A percentile compares a stretch with the other conserved stretches of the same genome.
Evolutionary conservation across 2,797 vertebrate genomes (phyloP).

Genomic region (Sebastes umbrosus): DNA sequence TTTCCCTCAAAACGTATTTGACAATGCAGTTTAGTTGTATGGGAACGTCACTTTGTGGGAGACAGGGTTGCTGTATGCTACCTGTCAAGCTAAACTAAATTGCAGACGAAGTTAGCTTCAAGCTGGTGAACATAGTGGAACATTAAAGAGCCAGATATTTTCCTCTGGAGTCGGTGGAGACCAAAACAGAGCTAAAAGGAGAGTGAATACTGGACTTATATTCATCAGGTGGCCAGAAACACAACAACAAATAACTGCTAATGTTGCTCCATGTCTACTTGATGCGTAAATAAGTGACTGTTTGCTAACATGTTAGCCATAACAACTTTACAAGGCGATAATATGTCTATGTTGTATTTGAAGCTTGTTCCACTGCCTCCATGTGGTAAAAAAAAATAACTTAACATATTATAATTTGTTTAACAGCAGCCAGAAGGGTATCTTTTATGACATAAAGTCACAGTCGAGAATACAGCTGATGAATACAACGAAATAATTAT

Average conservation of each 20-base stretch:
- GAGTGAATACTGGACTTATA: neutral
- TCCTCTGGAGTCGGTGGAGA: neutral
- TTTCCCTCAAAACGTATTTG: too few relatives aligned
- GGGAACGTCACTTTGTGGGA: too few relatives aligned
- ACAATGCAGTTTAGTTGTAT: too few relatives aligned
- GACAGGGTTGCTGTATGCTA: neutral
- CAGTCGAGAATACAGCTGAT: too few relatives aligned
- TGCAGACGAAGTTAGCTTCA: neutral
- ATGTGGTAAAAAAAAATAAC: too few relatives aligned
- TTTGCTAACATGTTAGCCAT: neutral
- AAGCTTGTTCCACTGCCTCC: neutral
- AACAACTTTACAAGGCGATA: neutral
- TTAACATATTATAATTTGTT: too few relatives aligned
- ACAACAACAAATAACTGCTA: neutral
- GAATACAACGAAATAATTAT: too few relatives aligned
- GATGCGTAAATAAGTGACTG: neutral
- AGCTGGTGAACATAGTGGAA: neutral
- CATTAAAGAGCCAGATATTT: neutral
- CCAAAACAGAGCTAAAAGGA: neutral
- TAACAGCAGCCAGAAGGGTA: too few relatives aligned
- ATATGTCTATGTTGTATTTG: neutral
- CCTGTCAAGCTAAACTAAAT: neutral
- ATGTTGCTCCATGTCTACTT: neutral
- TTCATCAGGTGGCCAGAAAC: neutral
- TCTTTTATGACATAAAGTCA: too few relatives aligned